Conservation (phyloP, 2,113 vertebrate genomes). For the Meles meles region DNA sequence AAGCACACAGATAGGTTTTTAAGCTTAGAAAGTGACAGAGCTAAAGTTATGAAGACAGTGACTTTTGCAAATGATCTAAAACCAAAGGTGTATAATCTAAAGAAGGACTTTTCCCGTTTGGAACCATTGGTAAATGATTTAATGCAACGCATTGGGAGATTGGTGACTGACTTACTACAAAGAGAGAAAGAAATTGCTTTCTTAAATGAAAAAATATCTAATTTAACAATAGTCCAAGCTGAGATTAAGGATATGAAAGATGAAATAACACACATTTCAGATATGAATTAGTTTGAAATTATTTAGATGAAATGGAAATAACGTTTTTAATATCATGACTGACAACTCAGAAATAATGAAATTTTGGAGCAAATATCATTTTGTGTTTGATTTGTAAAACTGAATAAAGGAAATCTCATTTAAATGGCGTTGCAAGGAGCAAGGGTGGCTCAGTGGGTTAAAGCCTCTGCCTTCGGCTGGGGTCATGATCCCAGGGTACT, state of each 20-base stretch:
- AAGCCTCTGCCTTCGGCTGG: too few relatives aligned
- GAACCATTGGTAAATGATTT: slow-evolving; percentile 90
- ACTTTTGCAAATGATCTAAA: slow-evolving; percentile 93
- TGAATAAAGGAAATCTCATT: background rate
- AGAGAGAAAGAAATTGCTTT: slow-evolving; percentile 86
- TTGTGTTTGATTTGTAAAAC: slow-evolving; percentile 4
- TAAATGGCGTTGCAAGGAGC: background rate
- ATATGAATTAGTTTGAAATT: slow-evolving; percentile 66
- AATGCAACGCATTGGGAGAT: slow-evolving; percentile 88
- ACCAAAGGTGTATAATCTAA: slow-evolving; percentile 90
- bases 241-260: slow-evolving; percentile 81
- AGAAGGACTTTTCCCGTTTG: slow-evolving; percentile 87
- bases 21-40: slow-evolving; percentile 89
- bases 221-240: slow-evolving; percentile 82
- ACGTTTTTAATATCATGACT: background rate
- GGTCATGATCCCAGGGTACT: too few relatives aligned
- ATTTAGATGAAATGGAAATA: background rate
- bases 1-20: slow-evolving; percentile 82
- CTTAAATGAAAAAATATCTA: slow-evolving; percentile 87
- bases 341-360: slow-evolving; percentile 19
- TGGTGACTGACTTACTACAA: slow-evolving; percentile 87
- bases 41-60: slow-evolving; percentile 88
- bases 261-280: slow-evolving; percentile 81
- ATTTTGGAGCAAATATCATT: slow-evolving; percentile 41
- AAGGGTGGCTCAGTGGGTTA: too few relatives aligned